Evolutionary conservation across 2,797 vertebrate genomes (phyloP).

Genomic region (Hippopotamyrus pictus): DNA sequence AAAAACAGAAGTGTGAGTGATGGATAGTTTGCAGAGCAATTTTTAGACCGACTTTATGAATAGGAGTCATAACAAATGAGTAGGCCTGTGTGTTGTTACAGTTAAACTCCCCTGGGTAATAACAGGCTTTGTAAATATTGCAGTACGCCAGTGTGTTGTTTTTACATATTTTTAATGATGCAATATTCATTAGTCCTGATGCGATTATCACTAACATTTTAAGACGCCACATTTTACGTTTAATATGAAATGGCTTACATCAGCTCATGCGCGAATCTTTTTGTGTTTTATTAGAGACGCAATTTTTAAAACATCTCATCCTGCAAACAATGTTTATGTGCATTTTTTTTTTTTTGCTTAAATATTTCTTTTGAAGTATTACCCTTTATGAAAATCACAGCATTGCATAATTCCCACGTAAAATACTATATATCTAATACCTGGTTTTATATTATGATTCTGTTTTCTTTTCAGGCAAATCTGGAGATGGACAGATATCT

Average conservation of each 20-base stretch:
- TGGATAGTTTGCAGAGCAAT: constrained; percentile 3
- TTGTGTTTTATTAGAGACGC: not conserved
- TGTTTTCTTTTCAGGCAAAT: constrained; percentile 62
- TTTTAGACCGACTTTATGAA: not conserved
- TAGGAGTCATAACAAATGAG: constrained; percentile 3
- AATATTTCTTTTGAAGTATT: not conserved
- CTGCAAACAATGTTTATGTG: not conserved
- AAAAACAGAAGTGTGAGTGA: not conserved
- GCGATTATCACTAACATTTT: not conserved
- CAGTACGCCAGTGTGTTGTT: constrained; percentile 1
- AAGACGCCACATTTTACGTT: not conserved
- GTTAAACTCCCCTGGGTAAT: constrained; percentile 10
- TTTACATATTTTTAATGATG: not conserved
- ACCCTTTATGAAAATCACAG: not conserved
- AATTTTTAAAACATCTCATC: not conserved
- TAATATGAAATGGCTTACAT: not conserved
- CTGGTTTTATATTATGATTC: not conserved
- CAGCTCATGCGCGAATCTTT: not conserved
- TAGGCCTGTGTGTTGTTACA: not conserved
- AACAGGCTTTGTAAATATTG: not conserved
- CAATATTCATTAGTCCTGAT: constrained; percentile 8
- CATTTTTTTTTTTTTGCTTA: not conserved
- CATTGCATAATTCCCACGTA: not conserved
- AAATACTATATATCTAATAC: not conserved
- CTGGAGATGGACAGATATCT: constrained; percentile 89